Base-by-base conservation (phyloP, 2,113 vertebrate species). In the Tachysurus fulvidraco region DNA sequence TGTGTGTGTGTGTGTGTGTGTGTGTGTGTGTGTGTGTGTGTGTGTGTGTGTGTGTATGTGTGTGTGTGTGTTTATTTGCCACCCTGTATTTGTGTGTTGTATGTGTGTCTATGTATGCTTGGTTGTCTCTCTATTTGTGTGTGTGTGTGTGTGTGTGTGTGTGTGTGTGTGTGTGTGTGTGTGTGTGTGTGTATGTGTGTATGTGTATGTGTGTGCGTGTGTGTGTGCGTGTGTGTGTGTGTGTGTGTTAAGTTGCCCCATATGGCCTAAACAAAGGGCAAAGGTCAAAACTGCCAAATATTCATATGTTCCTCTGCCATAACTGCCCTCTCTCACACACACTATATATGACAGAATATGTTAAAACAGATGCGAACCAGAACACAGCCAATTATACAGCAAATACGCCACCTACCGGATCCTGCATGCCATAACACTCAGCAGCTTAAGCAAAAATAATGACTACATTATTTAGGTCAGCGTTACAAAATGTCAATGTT, bases 321-420 rank as follows among this genome's bases (percentile, higher is more conserved):
- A 74, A 36, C 36, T 44, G 50, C 69, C 19, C 36, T 41, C 69
- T 41, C 69, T 21, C 36, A 73, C 36, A 44, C 30, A 21, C 30
- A 17, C 1, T 16, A 6, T 76, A 23, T 52, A n/a, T 25, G 23
- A 46, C 5, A 74, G 9, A 25, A n/a, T 50, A 21, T 50, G 21
- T 12, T 10, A 46, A 77, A 54, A 54, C 23, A 77, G 50, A 44
- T 76, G 23, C 13, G 46, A 14, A 23, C 44, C 30, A 19, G 30
- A 74, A 9, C 3, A 67, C 55, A 5, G 17, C 25, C 41, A 85
- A 76, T 76, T 60, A 23, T 83, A 28, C 30, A 4, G 65, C 69
- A 55, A 36, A n/a, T 57, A 41, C 74, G 76, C 81, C 88, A 84
- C 76, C 85, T 86, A 82, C 46, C 52, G 85, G 13, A 59, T 28